Conservation (phyloP, 1,140 invertebrate genomes). For the Drosophila willistoni region DNA sequence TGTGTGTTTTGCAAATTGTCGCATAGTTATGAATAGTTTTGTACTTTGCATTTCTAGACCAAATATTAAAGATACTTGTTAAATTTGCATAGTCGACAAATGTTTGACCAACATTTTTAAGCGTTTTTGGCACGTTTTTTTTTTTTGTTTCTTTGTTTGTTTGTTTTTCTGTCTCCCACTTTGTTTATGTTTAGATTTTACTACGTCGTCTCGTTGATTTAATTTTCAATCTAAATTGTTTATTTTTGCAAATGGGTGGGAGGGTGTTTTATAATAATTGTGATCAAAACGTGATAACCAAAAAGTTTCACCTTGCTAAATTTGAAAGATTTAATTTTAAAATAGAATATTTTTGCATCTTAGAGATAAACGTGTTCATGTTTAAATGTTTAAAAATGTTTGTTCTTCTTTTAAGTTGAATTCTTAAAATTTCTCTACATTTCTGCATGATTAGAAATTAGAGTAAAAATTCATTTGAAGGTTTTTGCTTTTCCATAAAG, state of each 20-base stretch:
- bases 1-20: slow-evolving; percentile 52
- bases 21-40: slow-evolving; percentile 21
- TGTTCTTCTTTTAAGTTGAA: no score
- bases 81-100: slow-evolving; percentile 35
- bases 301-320: background rate
- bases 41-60: slow-evolving; percentile 55
- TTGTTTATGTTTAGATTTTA: no score
- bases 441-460: no score
- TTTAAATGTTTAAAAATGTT: no score
- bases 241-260: background rate
- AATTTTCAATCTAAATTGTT: slow-evolving; percentile 16
- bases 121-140: slow-evolving; percentile 53
- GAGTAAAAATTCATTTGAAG: no score
- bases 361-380: no score
- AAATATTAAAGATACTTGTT: slow-evolving; percentile 21
- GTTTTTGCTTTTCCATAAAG: no score
- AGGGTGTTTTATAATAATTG: background rate
- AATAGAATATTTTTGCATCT: no score
- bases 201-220: background rate
- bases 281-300: background rate
- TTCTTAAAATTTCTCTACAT: no score
- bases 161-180: no score
- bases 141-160: no score
- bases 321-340: background rate
- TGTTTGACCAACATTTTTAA: slow-evolving; percentile 51